Conservation (phyloP, 2,888 invertebrate species). For the Hirtodrosophila alboralis region DNA sequence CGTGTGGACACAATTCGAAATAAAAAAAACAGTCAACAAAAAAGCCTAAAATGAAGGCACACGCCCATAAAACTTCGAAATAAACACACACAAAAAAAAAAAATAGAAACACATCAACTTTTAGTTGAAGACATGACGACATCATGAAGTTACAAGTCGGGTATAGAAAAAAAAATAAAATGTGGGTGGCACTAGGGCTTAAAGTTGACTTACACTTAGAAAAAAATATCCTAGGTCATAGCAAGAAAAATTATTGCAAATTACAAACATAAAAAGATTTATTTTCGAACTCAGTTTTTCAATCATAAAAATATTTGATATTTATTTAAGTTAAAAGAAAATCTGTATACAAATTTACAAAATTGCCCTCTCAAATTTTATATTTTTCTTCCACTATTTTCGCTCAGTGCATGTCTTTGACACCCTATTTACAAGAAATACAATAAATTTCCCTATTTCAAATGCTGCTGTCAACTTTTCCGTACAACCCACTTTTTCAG, state of each 20-base stretch:
- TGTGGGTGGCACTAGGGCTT: conserved; percentile 1
- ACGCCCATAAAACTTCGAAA: conserved; percentile 43
- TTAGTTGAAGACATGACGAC: conserved; percentile 45
- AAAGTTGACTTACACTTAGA: conserved; percentile 1
- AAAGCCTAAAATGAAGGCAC: conserved; percentile 19
- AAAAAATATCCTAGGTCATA: neutral
- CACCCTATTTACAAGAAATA: too few species aligned
- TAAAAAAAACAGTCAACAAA: conserved; percentile 22
- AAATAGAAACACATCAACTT: conserved; percentile 33
- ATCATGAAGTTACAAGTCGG: conserved; percentile 38
- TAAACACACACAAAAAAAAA: conserved; percentile 4
- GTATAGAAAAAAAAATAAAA: too few species aligned
- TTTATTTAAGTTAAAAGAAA: too few species aligned
- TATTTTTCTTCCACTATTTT: too few species aligned
- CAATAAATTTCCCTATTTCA: conserved; percentile 2
- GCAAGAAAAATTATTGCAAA: too few species aligned
- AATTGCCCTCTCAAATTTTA: too few species aligned
- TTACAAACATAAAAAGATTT: too few species aligned
- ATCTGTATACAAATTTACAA: neutral
- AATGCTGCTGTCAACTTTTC: neutral
- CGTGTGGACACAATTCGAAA: conserved; percentile 37
- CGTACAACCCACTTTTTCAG: conserved; percentile 12
- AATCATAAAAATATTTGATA: too few species aligned
- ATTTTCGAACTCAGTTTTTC: too few species aligned
- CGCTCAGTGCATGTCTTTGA: too few species aligned